Percentiles rank a stretch among this genome's conserved stretches.
phyloP scores from a whole-genome alignment of 2,113 vertebrate genomes.

The Laterallus jamaicensis region DNA sequence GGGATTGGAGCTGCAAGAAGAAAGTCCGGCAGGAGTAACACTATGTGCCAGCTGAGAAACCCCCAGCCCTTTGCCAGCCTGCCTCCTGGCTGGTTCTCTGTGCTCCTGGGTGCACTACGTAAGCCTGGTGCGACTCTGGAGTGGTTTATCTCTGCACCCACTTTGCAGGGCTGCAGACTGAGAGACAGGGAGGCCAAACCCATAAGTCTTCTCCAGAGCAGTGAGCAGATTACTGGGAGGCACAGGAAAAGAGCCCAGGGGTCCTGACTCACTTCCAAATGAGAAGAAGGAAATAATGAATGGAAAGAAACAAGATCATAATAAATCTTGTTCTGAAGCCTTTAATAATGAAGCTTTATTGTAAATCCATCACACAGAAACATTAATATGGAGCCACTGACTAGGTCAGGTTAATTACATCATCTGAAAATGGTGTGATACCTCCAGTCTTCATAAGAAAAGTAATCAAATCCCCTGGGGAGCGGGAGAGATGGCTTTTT shows the following conservation, averaged over 20 bases:
- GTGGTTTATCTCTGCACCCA: neutral
- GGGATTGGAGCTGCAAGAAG: neutral
- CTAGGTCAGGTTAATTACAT: slow-evolving; percentile 59
- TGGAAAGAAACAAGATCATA: neutral
- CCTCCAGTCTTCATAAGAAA: slow-evolving; percentile 18
- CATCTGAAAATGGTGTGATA: slow-evolving; percentile 34
- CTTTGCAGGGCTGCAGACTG: neutral
- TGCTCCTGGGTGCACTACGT: neutral
- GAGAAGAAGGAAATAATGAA: neutral
- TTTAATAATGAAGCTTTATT: slow-evolving; percentile 30
- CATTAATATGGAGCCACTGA: slow-evolving; percentile 25
- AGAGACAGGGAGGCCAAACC: neutral
- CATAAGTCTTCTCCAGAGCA: neutral
- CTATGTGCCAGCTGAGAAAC: neutral
- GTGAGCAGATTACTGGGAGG: neutral
- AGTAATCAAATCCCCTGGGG: neutral
- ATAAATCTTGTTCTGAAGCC: slow-evolving; percentile 40
- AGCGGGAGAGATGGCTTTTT: neutral
- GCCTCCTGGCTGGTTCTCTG: neutral
- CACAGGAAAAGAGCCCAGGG: neutral
- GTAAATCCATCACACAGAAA: slow-evolving; percentile 37
- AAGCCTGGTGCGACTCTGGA: neutral
- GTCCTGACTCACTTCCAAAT: neutral
- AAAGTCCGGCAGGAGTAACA: neutral
- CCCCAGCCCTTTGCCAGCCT: neutral